A percentile compares a stretch with the other conserved stretches of the same genome.
phyloP scores from a whole-genome alignment of 92 coral and sea anemone species.

The Palythoa grandis region DNA sequence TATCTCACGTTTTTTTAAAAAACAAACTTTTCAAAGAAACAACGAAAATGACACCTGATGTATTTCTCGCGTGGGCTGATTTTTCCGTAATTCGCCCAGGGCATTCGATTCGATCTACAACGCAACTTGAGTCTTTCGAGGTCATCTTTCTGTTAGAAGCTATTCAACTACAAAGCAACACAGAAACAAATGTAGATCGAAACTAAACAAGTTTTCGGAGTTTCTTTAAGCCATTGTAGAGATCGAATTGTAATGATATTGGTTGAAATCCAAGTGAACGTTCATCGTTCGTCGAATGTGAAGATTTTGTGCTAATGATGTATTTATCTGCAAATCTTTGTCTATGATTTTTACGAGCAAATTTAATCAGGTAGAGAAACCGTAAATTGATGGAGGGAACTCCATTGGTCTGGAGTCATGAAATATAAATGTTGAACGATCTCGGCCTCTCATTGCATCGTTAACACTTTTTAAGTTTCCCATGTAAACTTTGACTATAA shows the following conservation, averaged over 20 bases:
- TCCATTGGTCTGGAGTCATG: conserved; percentile 1
- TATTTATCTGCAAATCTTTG: conserved; percentile 1
- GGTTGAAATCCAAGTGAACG: not conserved
- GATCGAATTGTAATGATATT: conserved; percentile 9
- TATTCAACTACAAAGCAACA: not conserved
- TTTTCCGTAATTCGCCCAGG: not conserved
- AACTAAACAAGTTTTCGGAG: not conserved
- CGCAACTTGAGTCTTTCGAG: not conserved
- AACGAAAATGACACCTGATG: not conserved
- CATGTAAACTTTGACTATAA: conserved; percentile 1
- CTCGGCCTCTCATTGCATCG: not conserved
- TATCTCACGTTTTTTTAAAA: not conserved
- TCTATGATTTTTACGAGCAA: conserved; percentile 27
- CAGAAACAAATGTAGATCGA: not conserved
- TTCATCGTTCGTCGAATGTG: conserved; percentile 15
- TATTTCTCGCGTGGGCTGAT: not conserved
- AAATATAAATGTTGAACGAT: conserved; percentile 26
- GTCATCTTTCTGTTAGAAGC: not conserved
- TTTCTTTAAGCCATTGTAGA: not conserved
- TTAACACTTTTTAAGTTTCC: conserved; percentile 27
- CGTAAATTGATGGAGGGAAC: conserved; percentile 26
- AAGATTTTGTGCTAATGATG: conserved; percentile 42
- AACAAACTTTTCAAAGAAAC: not conserved
- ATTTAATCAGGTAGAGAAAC: conserved; percentile 33
- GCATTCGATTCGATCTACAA: not conserved